Base-by-base conservation (phyloP, 1,140 invertebrate genomes). In the Augochlora pura region DNA sequence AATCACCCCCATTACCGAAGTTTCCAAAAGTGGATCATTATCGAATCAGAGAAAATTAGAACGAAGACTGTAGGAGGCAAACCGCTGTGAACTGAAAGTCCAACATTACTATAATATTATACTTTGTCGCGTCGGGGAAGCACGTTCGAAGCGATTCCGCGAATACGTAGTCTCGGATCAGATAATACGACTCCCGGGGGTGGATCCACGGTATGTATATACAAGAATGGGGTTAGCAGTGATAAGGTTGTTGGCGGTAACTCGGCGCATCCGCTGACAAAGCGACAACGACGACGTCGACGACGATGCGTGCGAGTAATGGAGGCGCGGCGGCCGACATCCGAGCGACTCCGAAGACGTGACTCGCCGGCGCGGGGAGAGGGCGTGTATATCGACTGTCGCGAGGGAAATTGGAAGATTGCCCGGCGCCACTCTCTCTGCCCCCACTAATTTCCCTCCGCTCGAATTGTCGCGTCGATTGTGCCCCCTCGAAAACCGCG, bases 331-430 rank as follows among this genome's bases (percentile, higher is more conserved):
- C 63, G 49, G 27, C 63, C 16, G 49, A 21, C 21, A 38, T 18
- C 18, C 66, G 66, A 18, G 9, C 46, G 4, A 68, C 46, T 18
- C 23, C 23, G 63, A 49, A 65, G 52, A 46, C 60, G 68, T 23
- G 32, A 25, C 39, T 23, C 10, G 38, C 46, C 10, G 25, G n/a
- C 25, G 21, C 1, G 25, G 23, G 60, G 16, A 54, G 21, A 32
- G 32, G 32, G 32, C n/a, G n/a, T n/a, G 25, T 4, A 12, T 39
- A n/a, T 42, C 42, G n/a, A 27, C 10, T 23, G 21, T 25, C 80
- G 46, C 27, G 49, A 46, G 59, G 64, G 54, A 74, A 84, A 84
- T 84, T 84, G 75, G 66, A 84, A 84, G 75, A 84, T 84, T 82
- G 74, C 65, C 63, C 57, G 80, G n/a, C 69, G 69, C 73, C 73